phyloP scores from a whole-genome alignment of 1,140 invertebrate species.

The Mylabris phalerata region DNA sequence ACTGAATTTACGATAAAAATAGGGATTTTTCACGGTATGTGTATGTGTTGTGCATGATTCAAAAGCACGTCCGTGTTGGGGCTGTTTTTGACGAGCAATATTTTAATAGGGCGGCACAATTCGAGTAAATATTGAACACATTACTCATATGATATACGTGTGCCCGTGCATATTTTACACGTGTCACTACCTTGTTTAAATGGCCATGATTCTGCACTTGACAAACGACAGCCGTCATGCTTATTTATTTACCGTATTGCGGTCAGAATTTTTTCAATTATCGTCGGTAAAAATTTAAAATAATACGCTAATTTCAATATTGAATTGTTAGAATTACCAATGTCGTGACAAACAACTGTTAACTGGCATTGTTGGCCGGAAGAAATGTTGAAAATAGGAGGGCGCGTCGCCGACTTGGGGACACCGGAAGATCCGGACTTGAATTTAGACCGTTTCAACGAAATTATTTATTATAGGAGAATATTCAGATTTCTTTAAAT shows the following conservation, averaged over 20 bases:
- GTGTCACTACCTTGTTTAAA: slow-evolving; percentile 39
- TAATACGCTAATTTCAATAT: no score
- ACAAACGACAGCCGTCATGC: slow-evolving; percentile 22
- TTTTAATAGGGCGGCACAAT: slow-evolving; percentile 26
- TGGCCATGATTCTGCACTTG: slow-evolving; percentile 33
- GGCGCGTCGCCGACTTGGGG: slow-evolving; percentile 15
- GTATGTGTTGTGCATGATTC: background rate
- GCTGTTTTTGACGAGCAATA: slow-evolving; percentile 29
- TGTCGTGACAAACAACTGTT: slow-evolving; percentile 18
- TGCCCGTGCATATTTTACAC: slow-evolving; percentile 39
- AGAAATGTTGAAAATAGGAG: slow-evolving; percentile 18
- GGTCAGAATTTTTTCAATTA: no score
- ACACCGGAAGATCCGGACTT: slow-evolving; percentile 18
- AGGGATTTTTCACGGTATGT: no score
- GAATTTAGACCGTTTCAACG: background rate
- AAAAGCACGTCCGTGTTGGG: slow-evolving; percentile 13
- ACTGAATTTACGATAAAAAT: no score
- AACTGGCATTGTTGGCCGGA: slow-evolving; percentile 11
- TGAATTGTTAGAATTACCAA: no score
- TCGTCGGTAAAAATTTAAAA: no score
- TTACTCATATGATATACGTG: slow-evolving; percentile 30
- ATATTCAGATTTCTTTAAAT: no score
- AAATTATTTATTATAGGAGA: no score
- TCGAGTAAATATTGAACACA: slow-evolving; percentile 33
- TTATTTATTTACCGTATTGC: slow-evolving; percentile 18